Base-by-base conservation (phyloP, 2,888 invertebrate genomes). In the Carabus problematicus region DNA sequence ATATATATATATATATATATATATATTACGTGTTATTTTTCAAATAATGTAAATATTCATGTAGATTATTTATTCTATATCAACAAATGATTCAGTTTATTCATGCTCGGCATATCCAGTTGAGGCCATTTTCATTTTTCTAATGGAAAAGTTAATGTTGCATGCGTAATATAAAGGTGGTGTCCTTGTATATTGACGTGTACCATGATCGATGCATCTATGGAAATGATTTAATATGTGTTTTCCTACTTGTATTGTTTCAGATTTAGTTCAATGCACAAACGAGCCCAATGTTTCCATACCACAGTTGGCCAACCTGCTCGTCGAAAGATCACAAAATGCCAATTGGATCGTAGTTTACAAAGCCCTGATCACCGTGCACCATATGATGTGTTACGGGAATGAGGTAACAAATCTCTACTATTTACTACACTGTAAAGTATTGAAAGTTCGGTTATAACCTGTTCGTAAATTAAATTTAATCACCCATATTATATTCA, bases 231-330 rank as follows among this genome's bases (percentile, higher is more conserved):
- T 19, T 54, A n/a, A 18, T 18, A 54, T 16, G 7, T 54, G 8
- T 54, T 54, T 19, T 8, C 6, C 74, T 78, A 75, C 78, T 76
- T 72, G n/a, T n/a, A n/a, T n/a, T n/a, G n/a, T 91, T 91, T 41
- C 91, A 99, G 98, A 98, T 90, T 89, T 99, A 85, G 92, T 99
- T 80, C 98, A 98, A 83, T 99, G 98, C 86, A 99, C 99, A 82
- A 97, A 98, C 84, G 99, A 99, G 86, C 98, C 98, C 72, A 99
- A 99, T 85, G 98, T 99, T 72, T 98, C 98, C 73, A 98, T 99
- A 85, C 98, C 99, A 78, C 97, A 98, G 84, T 87, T 99, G 85
- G 99, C 99, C 73, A 98, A 98, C 86, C 87, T 98, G 79, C 89
- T 99, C 79, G 95, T 99, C 79, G 98, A 99, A 84, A 87, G 99